Conservation (phyloP, 2,113 vertebrate species). For the Cephalopholis sonnerati region DNA sequence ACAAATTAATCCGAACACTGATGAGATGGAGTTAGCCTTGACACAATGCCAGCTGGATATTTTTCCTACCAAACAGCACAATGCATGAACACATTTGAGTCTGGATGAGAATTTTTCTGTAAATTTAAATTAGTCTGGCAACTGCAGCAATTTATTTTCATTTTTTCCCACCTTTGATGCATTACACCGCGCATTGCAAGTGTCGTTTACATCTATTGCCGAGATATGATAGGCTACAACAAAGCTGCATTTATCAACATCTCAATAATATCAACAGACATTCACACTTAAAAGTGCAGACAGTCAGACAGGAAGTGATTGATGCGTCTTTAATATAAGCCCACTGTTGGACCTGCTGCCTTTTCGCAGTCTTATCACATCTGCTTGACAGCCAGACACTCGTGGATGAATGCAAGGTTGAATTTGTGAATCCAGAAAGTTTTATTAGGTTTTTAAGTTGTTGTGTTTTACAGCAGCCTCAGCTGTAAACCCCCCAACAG, state of each 20-base stretch:
- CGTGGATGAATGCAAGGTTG: background rate
- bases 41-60: background rate
- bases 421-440: conserved; percentile 15
- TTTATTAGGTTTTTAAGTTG: conserved; percentile 26
- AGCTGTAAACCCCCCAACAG: conserved; percentile 13
- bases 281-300: background rate
- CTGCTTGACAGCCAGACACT: background rate
- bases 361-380: background rate
- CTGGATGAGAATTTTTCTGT: background rate
- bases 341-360: background rate
- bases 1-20: background rate
- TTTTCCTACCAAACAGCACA: background rate
- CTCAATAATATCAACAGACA: background rate
- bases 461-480: conserved; percentile 35
- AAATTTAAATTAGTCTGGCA: background rate
- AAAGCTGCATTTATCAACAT: background rate
- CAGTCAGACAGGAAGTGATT: background rate
- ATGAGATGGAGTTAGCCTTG: background rate
- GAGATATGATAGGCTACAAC: background rate
- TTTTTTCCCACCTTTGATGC: background rate
- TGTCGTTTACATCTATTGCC: background rate
- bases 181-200: background rate
- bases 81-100: background rate
- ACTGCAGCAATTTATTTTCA: background rate
- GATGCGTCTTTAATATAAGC: background rate